Evolutionary conservation across 2,113 vertebrate species (phyloP), one percentile per base, ranked within the genome.

Genomic region (Mungos mungo): DNA sequence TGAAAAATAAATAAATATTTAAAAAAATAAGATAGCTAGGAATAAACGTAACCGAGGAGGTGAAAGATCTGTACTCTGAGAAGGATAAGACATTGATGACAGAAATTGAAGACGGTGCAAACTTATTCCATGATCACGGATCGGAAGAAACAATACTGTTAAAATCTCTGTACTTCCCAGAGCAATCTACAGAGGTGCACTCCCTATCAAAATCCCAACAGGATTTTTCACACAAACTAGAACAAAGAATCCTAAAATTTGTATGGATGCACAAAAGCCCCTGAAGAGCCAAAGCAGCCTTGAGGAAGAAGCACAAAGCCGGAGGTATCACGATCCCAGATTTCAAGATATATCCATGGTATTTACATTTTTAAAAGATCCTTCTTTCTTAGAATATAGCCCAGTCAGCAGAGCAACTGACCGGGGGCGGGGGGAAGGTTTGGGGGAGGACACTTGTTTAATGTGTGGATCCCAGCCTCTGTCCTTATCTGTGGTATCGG

Each of bases 381-480:
- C 19, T 15, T 65, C 63, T 35, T 25, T 77, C 77, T 68, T 15
- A 15, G 27, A 29, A 33, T 11, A 31, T 1, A 27, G 41, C 35
- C 41, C 19, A 29, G 8, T 31, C 38, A 3, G 33, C 41, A 23
- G 65, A 68, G 41, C 2, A 0, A 63, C 18, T 41, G 45, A 45
- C 45, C 45, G 45, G 45, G 45, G 45, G 45, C 45, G 9, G 45
- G 45, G 45, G 45, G 45, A 4, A 1, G 8, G 45, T 9, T 1
- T 10, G 9, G 7, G 45, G 7, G 5, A 14, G 41, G 31, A 27
- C 0, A 0, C 54, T 80, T 72, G 16, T 45, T 66, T 33, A 11
- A 16, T 41, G 2, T 7, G 57, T 35, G 2, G 33, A 21, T 12
- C 23, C 19, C 23, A 54, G n/a, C n/a, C 38, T 71, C 57, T 60